A percentile compares a stretch with the other conserved stretches of the same genome.
phyloP scores from a whole-genome alignment of 2,888 invertebrate genomes.

The Maniola hyperantus region DNA sequence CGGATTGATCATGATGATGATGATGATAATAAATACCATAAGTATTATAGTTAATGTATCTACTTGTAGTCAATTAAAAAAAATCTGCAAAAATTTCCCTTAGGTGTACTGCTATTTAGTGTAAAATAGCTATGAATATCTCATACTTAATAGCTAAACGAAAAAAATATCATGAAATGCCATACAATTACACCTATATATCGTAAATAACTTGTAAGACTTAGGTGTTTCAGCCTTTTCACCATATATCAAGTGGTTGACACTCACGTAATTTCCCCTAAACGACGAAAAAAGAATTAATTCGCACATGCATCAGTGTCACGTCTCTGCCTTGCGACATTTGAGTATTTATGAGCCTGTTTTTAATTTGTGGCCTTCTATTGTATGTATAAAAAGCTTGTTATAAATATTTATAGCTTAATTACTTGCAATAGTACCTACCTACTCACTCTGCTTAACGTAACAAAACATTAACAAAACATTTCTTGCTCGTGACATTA shows the following conservation, averaged over 20 bases:
- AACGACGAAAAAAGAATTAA: slow-evolving; percentile 60
- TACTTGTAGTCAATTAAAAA: no score
- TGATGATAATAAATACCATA: no score
- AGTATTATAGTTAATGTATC: no score
- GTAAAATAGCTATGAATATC: no score
- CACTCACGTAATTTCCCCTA: slow-evolving; percentile 50
- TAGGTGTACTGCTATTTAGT: no score
- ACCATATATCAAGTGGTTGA: slow-evolving; percentile 36
- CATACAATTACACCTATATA: slow-evolving; percentile 10
- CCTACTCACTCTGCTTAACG: background rate
- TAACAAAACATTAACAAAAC: no score
- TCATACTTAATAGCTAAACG: no score
- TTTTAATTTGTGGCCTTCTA: slow-evolving; percentile 42
- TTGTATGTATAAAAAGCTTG: slow-evolving; percentile 5
- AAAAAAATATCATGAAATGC: background rate
- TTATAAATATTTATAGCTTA: slow-evolving; percentile 19
- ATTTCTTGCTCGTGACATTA: no score
- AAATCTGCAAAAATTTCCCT: no score
- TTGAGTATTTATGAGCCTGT: slow-evolving; percentile 56
- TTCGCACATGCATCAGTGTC: slow-evolving; percentile 61
- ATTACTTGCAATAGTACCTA: background rate
- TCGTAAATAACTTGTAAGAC: slow-evolving; percentile 10
- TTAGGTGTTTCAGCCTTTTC: slow-evolving; percentile 18
- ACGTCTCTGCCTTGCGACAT: slow-evolving; percentile 39
- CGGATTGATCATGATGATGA: no score